These are phyloP conservation scores for Beroe forskalii DNA, from an alignment of 37 sponge, comb jelly and placozoan species.

Conservation along the genomic window DNA sequence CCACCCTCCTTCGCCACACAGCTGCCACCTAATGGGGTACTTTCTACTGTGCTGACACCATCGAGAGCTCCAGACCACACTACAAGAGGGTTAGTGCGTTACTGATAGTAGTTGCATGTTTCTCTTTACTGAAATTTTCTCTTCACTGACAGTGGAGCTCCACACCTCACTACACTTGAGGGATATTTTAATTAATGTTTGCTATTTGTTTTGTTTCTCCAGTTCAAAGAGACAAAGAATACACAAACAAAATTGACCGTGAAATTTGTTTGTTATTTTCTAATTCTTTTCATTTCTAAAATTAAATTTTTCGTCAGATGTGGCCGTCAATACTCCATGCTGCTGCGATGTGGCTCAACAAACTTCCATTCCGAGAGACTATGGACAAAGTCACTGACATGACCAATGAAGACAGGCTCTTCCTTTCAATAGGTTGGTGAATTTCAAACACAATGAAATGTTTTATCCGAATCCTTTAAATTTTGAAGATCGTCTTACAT, in stretches of 20 bases:
- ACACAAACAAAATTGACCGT: no score
- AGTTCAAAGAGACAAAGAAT: no score
- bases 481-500: background rate
- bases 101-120: no score
- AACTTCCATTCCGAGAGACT: slow-evolving; percentile 59
- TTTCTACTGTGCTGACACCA: slow-evolving; percentile 75
- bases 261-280: no score
- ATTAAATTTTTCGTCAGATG: no score
- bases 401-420: slow-evolving; percentile 32
- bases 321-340: slow-evolving; percentile 91
- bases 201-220: no score
- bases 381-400: slow-evolving; percentile 13
- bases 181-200: no score
- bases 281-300: no score
- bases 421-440: background rate
- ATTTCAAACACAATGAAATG: slow-evolving; percentile 49
- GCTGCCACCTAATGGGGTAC: slow-evolving; percentile 80
- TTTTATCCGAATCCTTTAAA: background rate
- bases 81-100: no score
- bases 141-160: no score
- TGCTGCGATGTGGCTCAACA: slow-evolving; percentile 79
- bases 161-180: no score
- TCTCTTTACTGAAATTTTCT: no score
- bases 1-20: slow-evolving; percentile 82
- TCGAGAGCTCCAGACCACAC: slow-evolving; percentile 72